A percentile compares a stretch with the other conserved stretches of the same genome.
These are phyloP conservation scores for Xiphorhynchus erythropygius DNA, from an alignment of 2,797 vertebrate species.

Conservation along the genomic window DNA sequence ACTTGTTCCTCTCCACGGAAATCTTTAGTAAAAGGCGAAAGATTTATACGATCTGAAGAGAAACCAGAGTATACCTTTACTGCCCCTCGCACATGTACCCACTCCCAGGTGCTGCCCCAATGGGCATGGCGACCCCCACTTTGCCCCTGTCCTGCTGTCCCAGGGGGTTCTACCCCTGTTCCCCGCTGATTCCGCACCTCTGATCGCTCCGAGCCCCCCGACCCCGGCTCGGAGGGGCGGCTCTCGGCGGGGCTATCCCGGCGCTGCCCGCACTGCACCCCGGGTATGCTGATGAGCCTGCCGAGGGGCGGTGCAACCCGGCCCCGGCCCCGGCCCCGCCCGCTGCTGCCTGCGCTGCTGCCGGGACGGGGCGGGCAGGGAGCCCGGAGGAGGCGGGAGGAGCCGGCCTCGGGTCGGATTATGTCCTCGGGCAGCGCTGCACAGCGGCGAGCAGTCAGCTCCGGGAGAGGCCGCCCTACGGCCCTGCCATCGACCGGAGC, in stretches of 20 bases:
- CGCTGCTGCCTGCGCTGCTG: background rate
- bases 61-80: background rate
- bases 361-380: background rate
- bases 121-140: background rate
- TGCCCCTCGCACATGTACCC: background rate
- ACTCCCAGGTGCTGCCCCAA: background rate
- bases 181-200: background rate
- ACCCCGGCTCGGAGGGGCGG: background rate
- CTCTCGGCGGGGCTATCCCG: background rate
- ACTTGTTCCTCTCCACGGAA: slow-evolving; percentile 78
- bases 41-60: slow-evolving; percentile 80
- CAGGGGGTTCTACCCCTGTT: background rate
- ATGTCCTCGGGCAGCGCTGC: background rate
- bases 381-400: too few relatives aligned
- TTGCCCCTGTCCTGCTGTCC: background rate
- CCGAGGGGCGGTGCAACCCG: background rate
- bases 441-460: background rate
- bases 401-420: too few relatives aligned
- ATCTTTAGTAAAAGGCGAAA: slow-evolving; percentile 89
- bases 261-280: background rate
- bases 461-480: background rate
- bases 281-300: background rate
- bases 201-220: background rate
- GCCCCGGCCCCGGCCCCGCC: background rate
- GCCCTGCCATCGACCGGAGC: background rate